phyloP scores from a whole-genome alignment of 2,888 invertebrate genomes.

The Drosophila peninsularis region DNA sequence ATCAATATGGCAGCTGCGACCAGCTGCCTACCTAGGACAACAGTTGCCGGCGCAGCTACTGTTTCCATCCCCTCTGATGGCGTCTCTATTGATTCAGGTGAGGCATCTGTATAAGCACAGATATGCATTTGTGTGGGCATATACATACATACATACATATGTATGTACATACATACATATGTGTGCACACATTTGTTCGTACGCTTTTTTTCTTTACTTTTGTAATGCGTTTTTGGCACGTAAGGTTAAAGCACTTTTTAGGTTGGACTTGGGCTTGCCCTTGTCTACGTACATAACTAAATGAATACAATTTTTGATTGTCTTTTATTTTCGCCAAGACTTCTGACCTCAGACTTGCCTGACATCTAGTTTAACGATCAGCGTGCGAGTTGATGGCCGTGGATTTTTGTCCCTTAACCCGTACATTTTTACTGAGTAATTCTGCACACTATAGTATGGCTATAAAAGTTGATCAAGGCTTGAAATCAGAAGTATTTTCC shows the following conservation, averaged over 20 bases:
- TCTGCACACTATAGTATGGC: not conserved
- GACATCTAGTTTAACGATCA: slow-evolving; percentile 11
- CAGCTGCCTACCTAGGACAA: slow-evolving; percentile 49
- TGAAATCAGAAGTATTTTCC: no score
- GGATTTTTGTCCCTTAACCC: not conserved
- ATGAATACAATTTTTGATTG: slow-evolving; percentile 3
- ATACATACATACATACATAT: not conserved
- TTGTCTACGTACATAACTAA: slow-evolving; percentile 41
- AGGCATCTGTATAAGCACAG: slow-evolving; percentile 11
- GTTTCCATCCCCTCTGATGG: not conserved
- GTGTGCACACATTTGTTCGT: slow-evolving; percentile 1
- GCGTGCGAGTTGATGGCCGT: slow-evolving; percentile 5
- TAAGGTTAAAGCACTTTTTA: slow-evolving; percentile 72
- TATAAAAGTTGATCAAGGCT: no score
- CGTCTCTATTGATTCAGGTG: slow-evolving; percentile 42
- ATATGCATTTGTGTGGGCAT: not conserved
- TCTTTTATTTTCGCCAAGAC: slow-evolving; percentile 20
- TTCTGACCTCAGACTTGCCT: slow-evolving; percentile 27
- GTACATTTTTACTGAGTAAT: not conserved
- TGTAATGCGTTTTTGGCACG: slow-evolving; percentile 47
- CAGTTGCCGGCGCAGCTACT: slow-evolving; percentile 2
- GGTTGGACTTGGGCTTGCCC: slow-evolving; percentile 55
- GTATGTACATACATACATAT: not conserved
- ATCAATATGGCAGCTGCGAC: slow-evolving; percentile 55
- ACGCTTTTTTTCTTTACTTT: slow-evolving; percentile 21